These are phyloP conservation scores for Sepioteuthis lessoniana DNA, from an alignment of 2,888 invertebrate species.

Conservation along the genomic window DNA sequence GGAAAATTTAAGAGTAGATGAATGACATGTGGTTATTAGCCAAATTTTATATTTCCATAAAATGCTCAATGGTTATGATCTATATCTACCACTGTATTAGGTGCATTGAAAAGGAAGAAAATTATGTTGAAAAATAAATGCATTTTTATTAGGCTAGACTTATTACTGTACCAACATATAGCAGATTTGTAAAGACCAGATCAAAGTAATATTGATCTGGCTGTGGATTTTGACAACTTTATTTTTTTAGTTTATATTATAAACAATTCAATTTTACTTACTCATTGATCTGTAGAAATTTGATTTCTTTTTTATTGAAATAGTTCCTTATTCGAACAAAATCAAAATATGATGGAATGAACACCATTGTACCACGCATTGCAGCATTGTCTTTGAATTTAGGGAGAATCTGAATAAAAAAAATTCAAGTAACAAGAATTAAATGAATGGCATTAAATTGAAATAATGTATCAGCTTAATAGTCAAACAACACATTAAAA, in stretches of 20 bases:
- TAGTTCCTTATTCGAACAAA: slow-evolving; percentile 92
- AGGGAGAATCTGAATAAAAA: slow-evolving; percentile 81
- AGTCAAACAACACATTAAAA: background rate
- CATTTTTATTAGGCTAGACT: no score
- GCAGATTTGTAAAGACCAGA: no score
- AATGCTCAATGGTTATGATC: no score
- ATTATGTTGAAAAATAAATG: no score
- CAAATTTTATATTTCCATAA: no score
- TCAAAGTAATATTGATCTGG: no score
- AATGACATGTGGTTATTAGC: no score
- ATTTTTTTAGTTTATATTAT: background rate
- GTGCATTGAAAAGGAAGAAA: no score
- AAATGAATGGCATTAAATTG: background rate
- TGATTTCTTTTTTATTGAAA: slow-evolving; percentile 89
- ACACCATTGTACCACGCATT: slow-evolving; percentile 86
- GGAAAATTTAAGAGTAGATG: no score
- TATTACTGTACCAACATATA: no score
- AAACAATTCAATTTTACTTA: slow-evolving; percentile 76
- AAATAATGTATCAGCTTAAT: background rate
- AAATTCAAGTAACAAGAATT: background rate
- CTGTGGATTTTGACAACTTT: no score
- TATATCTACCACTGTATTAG: no score
- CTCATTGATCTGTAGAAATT: slow-evolving; percentile 94
- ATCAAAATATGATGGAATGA: slow-evolving; percentile 96
- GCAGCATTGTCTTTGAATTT: slow-evolving; percentile 84